These are phyloP conservation scores for Lasioglossum leucozonium DNA, from an alignment of 2,888 invertebrate species.

Conservation along the genomic window DNA sequence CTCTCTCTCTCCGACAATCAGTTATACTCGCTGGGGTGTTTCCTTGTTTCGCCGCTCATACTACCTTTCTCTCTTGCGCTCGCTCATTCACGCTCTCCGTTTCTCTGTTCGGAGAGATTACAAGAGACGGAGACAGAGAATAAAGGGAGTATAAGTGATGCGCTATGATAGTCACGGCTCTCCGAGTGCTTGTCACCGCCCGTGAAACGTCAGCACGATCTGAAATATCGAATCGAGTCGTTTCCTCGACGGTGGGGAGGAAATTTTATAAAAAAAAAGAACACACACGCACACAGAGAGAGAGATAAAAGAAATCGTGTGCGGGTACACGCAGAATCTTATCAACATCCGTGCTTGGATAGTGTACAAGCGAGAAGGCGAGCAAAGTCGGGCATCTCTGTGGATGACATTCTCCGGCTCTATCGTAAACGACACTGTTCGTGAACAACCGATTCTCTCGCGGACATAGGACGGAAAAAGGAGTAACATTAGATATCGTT, in stretches of 20 bases:
- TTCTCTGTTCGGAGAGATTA: background rate
- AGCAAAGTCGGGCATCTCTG: constrained; percentile 23
- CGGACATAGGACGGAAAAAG: background rate
- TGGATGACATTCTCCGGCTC: constrained; percentile 18
- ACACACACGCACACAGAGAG: no score
- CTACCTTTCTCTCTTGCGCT: constrained; percentile 9
- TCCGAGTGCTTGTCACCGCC: constrained; percentile 74
- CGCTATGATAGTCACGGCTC: constrained; percentile 69
- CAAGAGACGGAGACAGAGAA: constrained; percentile 31
- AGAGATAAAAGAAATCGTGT: constrained; percentile 20
- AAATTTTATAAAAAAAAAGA: background rate
- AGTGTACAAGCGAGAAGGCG: constrained; percentile 24
- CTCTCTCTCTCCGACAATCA: background rate
- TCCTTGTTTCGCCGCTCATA: constrained; percentile 30
- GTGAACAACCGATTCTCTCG: constrained; percentile 37
- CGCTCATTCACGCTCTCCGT: constrained; percentile 26
- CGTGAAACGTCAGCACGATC: constrained; percentile 70
- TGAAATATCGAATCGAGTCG: constrained; percentile 52
- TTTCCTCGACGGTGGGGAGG: background rate
- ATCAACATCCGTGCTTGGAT: constrained; percentile 24
- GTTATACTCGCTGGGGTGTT: background rate
- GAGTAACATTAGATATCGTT: constrained; percentile 23
- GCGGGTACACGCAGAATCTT: constrained; percentile 15
- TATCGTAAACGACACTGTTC: constrained; percentile 10
- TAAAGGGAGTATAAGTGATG: constrained; percentile 63